Evolutionary conservation across 2,797 vertebrate genomes (phyloP), one percentile per base, ranked within the genome.

Genomic region (Chaenodraco wilsoni): DNA sequence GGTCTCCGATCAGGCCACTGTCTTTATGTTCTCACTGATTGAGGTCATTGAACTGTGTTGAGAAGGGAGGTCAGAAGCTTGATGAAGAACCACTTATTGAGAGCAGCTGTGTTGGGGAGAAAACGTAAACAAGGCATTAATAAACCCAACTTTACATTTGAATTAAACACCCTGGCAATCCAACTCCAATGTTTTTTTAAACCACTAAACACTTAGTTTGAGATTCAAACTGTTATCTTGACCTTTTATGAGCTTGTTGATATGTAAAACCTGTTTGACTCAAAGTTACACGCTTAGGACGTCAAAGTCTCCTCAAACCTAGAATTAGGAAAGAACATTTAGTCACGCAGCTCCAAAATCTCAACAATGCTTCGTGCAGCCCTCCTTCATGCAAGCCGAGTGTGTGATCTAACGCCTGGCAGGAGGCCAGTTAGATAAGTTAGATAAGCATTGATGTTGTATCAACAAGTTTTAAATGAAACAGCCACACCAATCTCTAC

Each of bases 1-100:
- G 80, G 97, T 94, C 23, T 33, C 41, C 3, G 0, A 17, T 44
- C 16, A 9, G 4, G 27, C 16, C 13, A 33, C n/a, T n/a, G n/a
- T n/a, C n/a, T n/a, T n/a, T n/a, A n/a, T n/a, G n/a, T n/a, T n/a
- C n/a, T n/a, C n/a, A n/a, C 19, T 45, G 21, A 43, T 27, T 23
- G 4, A 0, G 6, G 17, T 62, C 31, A 40, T 46, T 9, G 17
- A 45, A 60, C 45, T 50, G 16, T 43, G 62, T 51, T 37, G 13
- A 15, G 23, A 37, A 49, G 14, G 23, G 10, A 15, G 37, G 16
- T 50, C 40, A 40, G 17, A 46, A 4, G 33, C n/a, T 40, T 11
- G 41, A 31, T 23, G 23, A 9, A 64, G 5, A 33, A 50, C 48
- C 15, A 45, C 54, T 16, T 59, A 44, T 59, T 44, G 2, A 60